These are phyloP conservation scores for Calliopum simillimum DNA, from an alignment of 2,888 invertebrate species.

Conservation along the genomic window DNA sequence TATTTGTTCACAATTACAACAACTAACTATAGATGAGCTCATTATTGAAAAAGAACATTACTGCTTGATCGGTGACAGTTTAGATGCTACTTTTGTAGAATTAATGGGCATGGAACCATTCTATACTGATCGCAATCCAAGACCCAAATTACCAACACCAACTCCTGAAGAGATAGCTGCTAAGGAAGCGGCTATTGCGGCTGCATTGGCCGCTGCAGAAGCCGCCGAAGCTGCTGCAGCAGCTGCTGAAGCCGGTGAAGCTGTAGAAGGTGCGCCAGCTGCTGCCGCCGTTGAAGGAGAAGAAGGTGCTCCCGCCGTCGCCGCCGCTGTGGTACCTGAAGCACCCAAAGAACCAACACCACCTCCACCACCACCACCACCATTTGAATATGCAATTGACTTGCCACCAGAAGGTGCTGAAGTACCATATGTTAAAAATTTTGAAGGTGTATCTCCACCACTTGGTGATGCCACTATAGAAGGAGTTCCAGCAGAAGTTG, in stretches of 20 bases:
- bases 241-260: constrained; percentile 53
- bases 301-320: constrained; percentile 48
- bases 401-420: constrained; percentile 68
- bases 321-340: constrained; percentile 43
- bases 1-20: constrained; percentile 36
- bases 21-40: constrained; percentile 75
- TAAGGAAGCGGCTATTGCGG: constrained; percentile 52
- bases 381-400: constrained; percentile 67
- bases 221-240: constrained; percentile 46
- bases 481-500: constrained; percentile 45
- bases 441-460: constrained; percentile 57
- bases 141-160: constrained; percentile 61
- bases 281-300: constrained; percentile 53
- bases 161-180: constrained; percentile 64
- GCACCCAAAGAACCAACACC: constrained; percentile 60
- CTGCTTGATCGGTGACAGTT: constrained; percentile 92
- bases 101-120: constrained; percentile 73
- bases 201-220: constrained; percentile 44
- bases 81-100: constrained; percentile 94
- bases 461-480: constrained; percentile 53
- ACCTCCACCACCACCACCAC: constrained; percentile 65
- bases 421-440: constrained; percentile 67
- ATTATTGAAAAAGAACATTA: constrained; percentile 90
- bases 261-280: constrained; percentile 43
- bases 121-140: constrained; percentile 66